These are phyloP conservation scores for Echinometra lucunter DNA, from an alignment of 53 echinoderm and acorn worm species.

Conservation along the genomic window DNA sequence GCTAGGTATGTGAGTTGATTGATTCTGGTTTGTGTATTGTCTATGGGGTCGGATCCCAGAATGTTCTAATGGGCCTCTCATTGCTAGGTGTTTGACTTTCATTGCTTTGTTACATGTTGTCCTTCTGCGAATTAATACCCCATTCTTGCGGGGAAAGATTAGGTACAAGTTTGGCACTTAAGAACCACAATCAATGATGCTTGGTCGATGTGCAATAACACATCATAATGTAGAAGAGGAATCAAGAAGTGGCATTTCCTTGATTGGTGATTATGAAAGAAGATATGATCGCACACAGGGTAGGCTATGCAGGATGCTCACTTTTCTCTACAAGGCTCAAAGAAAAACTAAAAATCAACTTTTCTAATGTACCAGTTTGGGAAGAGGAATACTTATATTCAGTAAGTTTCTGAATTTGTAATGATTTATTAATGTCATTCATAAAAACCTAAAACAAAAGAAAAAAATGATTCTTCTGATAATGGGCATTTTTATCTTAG, in stretches of 20 bases:
- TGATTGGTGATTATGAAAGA: not conserved
- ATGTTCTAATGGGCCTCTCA: constrained; percentile 11
- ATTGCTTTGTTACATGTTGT: not conserved
- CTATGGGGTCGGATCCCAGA: not conserved
- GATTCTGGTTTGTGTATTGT: not conserved
- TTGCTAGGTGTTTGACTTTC: not conserved
- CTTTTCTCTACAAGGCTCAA: too few relatives aligned
- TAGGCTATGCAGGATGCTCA: not conserved
- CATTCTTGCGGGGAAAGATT: not conserved
- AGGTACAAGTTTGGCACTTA: not conserved
- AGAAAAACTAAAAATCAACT: too few relatives aligned
- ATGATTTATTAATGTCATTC: too few relatives aligned
- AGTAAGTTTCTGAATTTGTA: too few relatives aligned
- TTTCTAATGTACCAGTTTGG: too few relatives aligned
- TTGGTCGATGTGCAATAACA: not conserved
- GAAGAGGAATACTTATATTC: too few relatives aligned
- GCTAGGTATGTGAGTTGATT: constrained; percentile 6
- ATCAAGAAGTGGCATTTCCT: not conserved
- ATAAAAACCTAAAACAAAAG: too few relatives aligned
- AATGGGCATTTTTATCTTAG: too few relatives aligned
- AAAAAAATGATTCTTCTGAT: too few relatives aligned
- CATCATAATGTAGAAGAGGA: not conserved
- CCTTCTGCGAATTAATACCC: not conserved
- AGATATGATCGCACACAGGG: not conserved
- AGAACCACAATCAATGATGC: not conserved